Conservation (phyloP, 2,797 vertebrate genomes). For the Phrynocephalus vlangalii region DNA sequence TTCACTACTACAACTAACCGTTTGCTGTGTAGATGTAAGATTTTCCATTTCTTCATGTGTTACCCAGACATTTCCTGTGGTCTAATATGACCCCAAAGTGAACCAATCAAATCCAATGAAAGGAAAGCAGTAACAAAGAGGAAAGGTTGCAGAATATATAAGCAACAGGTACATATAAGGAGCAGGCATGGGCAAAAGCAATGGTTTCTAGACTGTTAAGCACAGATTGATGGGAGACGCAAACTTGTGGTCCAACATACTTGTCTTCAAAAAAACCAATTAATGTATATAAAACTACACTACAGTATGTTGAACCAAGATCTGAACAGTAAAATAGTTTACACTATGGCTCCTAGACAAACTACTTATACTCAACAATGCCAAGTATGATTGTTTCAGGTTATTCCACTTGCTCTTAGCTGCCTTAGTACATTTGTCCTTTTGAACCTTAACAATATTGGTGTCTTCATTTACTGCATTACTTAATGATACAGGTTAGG, state of each 20-base stretch:
- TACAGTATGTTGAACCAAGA: not conserved
- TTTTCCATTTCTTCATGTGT: conserved; percentile 99
- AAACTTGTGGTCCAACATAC: conserved; percentile 35
- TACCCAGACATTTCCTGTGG: conserved; percentile 99
- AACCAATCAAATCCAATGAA: conserved; percentile 80
- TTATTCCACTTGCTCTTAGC: not conserved
- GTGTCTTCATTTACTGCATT: not conserved
- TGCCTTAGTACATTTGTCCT: not conserved
- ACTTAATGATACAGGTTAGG: not conserved
- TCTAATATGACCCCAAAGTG: conserved; percentile 85
- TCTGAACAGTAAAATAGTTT: not conserved
- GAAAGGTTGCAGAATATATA: conserved; percentile 81
- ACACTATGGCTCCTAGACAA: not conserved
- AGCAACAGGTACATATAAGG: conserved; percentile 74
- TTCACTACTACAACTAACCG: conserved; percentile 88
- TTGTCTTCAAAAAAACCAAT: not conserved
- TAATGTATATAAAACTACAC: not conserved
- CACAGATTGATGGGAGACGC: conserved; percentile 51
- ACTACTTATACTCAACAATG: not conserved
- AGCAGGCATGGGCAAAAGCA: conserved; percentile 71
- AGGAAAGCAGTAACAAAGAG: conserved; percentile 83
- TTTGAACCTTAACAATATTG: not conserved
- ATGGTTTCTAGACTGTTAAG: conserved; percentile 65
- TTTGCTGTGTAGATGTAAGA: conserved; percentile 92
- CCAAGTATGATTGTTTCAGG: not conserved